Conservation (phyloP, 2,797 vertebrate species). For the Botia almorhae region DNA sequence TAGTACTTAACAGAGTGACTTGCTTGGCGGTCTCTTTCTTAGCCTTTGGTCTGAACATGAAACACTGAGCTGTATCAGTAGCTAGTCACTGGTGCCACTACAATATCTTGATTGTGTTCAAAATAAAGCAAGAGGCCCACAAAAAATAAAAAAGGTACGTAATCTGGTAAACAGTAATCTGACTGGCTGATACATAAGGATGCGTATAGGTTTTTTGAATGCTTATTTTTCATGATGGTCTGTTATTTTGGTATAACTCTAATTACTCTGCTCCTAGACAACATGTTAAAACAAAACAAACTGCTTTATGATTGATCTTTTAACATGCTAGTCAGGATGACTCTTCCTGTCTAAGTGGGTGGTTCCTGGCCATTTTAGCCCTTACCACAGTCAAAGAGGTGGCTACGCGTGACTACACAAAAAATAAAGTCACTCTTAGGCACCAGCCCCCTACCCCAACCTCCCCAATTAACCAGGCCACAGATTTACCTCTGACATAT, state of each 20-base stretch:
- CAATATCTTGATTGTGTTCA: background rate
- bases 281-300: background rate
- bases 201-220: too few relatives aligned
- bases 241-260: background rate
- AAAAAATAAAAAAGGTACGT: constrained; percentile 28
- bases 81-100: background rate
- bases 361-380: background rate
- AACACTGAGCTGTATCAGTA: background rate
- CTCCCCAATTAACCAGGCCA: constrained; percentile 44
- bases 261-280: background rate
- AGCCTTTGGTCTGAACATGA: constrained; percentile 22
- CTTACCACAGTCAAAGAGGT: background rate
- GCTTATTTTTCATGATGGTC: background rate
- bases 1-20: constrained; percentile 52
- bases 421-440: background rate
- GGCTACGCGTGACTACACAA: background rate
- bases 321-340: background rate
- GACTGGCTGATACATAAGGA: too few relatives aligned
- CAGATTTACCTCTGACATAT: constrained; percentile 58
- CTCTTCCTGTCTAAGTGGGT: background rate
- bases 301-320: background rate
- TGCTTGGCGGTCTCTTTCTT: constrained; percentile 28
- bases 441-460: constrained; percentile 21
- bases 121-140: constrained; percentile 28
- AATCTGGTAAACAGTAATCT: too few relatives aligned